Conservation (phyloP, 2,113 vertebrate genomes). For the Petroica traversi region DNA sequence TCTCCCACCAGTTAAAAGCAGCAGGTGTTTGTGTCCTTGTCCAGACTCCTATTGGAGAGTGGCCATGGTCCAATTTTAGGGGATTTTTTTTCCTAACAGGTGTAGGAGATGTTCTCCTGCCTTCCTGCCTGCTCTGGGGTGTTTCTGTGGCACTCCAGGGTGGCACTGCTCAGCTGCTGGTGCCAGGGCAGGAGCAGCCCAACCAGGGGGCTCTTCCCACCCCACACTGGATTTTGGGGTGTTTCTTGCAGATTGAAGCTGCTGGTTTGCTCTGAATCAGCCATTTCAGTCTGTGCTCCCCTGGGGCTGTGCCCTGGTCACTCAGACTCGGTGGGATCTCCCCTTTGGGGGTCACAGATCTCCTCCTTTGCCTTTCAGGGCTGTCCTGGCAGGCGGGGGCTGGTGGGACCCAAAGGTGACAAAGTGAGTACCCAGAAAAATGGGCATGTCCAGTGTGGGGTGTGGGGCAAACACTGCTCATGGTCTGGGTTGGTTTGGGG, state of each 20-base stretch:
- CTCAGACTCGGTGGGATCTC: not conserved
- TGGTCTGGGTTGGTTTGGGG: not conserved
- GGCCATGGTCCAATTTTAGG: not conserved
- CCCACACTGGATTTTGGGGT: rapidly evolving
- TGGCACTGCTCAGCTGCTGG: not conserved
- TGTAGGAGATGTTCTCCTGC: not conserved
- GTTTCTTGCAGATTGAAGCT: not conserved
- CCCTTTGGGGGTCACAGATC: not conserved
- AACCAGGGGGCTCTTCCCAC: not conserved
- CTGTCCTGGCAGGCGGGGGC: slow-evolving; percentile 77
- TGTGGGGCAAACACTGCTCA: rapidly evolving
- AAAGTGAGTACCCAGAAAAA: slow-evolving; percentile 70
- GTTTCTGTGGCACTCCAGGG: not conserved
- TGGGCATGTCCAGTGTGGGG: rapidly evolving
- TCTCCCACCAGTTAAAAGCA: not conserved
- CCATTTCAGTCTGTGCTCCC: not conserved
- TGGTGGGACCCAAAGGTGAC: slow-evolving; percentile 83
- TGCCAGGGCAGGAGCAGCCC: not conserved
- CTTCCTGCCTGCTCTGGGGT: not conserved
- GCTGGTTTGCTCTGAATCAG: not conserved
- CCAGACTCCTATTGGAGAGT: not conserved
- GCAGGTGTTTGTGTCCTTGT: not conserved
- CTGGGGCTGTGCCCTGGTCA: not conserved
- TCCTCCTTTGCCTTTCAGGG: slow-evolving; percentile 73
- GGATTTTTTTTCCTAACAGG: not conserved